Evolutionary conservation across 2,888 invertebrate genomes (phyloP), one percentile per base, ranked within the genome.

Genomic region (Aquatica leii): DNA sequence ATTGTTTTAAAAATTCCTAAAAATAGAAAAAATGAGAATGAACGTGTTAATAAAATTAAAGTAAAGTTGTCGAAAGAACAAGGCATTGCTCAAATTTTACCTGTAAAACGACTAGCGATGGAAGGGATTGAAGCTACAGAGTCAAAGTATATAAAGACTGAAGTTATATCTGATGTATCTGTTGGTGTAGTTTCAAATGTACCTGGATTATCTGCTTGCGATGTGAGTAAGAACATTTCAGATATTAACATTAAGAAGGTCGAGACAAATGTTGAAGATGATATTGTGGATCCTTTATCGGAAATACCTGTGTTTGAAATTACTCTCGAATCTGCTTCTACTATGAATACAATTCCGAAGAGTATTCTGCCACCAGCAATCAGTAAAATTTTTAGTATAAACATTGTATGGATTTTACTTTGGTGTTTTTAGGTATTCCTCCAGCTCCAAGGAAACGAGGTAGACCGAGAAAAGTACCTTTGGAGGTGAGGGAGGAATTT

Each of bases 1-100:
- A 88, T 88, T 70, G 87, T 88, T 69, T 81, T 88, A 72, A 88
- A 88, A 81, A 88, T 88, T 71, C 87, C 88, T 76, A 88, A 88
- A 82, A 63, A 37, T 18, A 43, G 20, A 15, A 63, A 59, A 31
- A 58, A 41, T 18, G 63, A 59, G 53, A 70, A 67, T 4, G 80
- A 84, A 60, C 85, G 84, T 67, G 74, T 85, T 40, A 82, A 82
- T 0, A 85, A 85, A 69, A 85, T 86, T 35, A 86, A 85, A 66
- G 69, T 86, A 46, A 86, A 86, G 66, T 77, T 86, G 37, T 84
- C 84, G 0, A 86, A 83, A 70, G 80, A 79, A 57, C 79, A 80
- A 6, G 79, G 80, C 5, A 79, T 78, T 59, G 76, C 81, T 1
- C 80, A 81, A 56, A 81, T 81, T 34, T 77, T 81, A 3, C 78